Conservation (phyloP, 1,140 invertebrate species). For the Antheraea pernyi region DNA sequence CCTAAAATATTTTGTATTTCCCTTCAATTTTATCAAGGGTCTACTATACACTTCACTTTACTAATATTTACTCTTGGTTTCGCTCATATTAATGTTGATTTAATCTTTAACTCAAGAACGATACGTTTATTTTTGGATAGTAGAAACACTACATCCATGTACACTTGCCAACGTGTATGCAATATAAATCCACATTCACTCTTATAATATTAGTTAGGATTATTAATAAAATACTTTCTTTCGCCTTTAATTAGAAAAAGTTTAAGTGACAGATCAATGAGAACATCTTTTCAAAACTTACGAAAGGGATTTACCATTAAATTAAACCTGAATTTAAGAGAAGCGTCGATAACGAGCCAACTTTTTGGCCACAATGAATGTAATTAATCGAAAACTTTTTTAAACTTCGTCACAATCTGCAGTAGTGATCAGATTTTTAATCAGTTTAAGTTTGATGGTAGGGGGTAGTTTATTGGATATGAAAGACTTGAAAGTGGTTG, state of each 20-base stretch:
- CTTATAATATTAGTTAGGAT: too few species aligned
- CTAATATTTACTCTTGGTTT: too few species aligned
- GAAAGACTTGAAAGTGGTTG: neutral
- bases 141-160: too few species aligned
- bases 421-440: conserved; percentile 7
- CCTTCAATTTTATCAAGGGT: too few species aligned
- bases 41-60: too few species aligned
- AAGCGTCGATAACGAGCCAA: conserved; percentile 72
- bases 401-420: conserved; percentile 46
- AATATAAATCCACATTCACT: too few species aligned
- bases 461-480: neutral
- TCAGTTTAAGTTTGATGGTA: neutral
- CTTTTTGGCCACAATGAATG: conserved; percentile 71
- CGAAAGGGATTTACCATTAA: conserved; percentile 65
- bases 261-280: conserved; percentile 63
- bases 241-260: conserved; percentile 13
- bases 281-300: conserved; percentile 53
- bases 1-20: too few species aligned
- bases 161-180: too few species aligned
- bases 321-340: conserved; percentile 71
- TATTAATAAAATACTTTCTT: neutral
- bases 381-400: conserved; percentile 72
- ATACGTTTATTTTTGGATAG: too few species aligned
- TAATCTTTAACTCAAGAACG: too few species aligned
- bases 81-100: too few species aligned